These are phyloP conservation scores for Ceratosolen fusciceps DNA, from an alignment of 1,140 invertebrate species.

Conservation along the genomic window DNA sequence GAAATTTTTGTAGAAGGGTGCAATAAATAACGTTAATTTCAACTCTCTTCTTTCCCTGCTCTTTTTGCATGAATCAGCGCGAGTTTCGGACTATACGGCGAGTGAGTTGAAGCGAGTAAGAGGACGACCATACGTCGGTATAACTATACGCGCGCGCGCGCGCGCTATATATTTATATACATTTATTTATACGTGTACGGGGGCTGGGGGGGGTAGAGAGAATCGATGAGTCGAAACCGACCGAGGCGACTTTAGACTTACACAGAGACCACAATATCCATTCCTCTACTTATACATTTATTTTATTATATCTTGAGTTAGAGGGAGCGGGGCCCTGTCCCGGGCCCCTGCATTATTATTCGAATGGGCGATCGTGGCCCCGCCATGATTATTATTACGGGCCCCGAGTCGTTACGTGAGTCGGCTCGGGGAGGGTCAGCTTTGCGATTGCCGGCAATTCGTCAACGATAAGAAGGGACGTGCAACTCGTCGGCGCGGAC, in stretches of 20 bases:
- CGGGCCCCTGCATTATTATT: neutral
- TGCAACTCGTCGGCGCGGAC: neutral
- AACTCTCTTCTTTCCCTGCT: neutral
- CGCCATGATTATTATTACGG: neutral
- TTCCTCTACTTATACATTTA: no score
- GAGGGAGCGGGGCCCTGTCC: constrained; percentile 12
- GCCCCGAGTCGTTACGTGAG: no score
- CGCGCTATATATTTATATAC: neutral
- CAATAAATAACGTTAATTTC: constrained; percentile 33
- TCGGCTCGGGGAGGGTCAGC: neutral
- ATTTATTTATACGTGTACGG: neutral
- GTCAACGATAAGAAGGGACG: neutral
- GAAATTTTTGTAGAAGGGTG: constrained; percentile 14
- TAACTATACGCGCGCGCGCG: neutral
- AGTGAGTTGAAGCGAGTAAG: neutral
- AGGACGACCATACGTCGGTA: neutral
- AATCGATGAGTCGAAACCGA: neutral
- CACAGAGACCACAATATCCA: no score
- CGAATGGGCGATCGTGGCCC: neutral
- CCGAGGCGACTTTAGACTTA: constrained; percentile 2
- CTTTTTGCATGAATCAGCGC: constrained; percentile 32
- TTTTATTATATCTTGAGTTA: constrained; percentile 24
- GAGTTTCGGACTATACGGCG: neutral
- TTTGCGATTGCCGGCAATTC: neutral
- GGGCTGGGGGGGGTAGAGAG: neutral